Evolutionary conservation across 2,797 vertebrate genomes (phyloP).

Genomic region (Trachops cirrhosus): DNA sequence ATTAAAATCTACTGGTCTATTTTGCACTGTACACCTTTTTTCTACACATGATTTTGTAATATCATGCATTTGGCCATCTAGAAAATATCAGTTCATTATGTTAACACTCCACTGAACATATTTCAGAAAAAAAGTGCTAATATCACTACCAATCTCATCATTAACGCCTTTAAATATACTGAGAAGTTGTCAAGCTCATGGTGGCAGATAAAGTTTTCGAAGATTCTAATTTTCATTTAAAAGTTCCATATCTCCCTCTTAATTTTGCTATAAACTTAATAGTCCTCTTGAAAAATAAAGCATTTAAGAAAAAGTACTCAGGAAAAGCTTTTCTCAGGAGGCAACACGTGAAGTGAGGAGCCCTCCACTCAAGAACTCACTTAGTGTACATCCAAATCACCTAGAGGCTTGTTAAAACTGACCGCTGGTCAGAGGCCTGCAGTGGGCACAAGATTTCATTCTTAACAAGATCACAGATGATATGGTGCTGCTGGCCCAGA

Average conservation of each 20-base stretch:
- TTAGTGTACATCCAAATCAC: background rate
- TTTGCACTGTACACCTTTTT: constrained; percentile 2
- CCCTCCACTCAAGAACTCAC: background rate
- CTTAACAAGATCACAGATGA: background rate
- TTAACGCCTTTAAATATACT: constrained; percentile 18
- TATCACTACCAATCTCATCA: constrained; percentile 2
- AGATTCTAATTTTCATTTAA: constrained; percentile 55
- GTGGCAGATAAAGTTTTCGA: background rate
- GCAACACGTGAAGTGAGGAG: background rate
- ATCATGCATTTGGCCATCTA: background rate
- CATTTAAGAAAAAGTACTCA: background rate
- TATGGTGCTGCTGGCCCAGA: background rate
- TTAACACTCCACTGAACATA: background rate
- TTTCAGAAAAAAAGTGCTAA: background rate
- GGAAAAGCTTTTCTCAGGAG: background rate
- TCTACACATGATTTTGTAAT: background rate
- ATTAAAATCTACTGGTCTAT: background rate
- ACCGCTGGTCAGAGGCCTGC: background rate
- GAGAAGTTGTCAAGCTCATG: background rate
- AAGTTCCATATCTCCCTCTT: background rate
- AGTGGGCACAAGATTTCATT: background rate
- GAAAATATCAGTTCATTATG: background rate
- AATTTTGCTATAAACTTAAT: background rate
- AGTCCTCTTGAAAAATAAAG: background rate
- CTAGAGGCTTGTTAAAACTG: background rate